A percentile compares a stretch with the other conserved stretches of the same genome.
phyloP scores from a whole-genome alignment of 2,113 vertebrate species.

The Dromiciops gliroides region DNA sequence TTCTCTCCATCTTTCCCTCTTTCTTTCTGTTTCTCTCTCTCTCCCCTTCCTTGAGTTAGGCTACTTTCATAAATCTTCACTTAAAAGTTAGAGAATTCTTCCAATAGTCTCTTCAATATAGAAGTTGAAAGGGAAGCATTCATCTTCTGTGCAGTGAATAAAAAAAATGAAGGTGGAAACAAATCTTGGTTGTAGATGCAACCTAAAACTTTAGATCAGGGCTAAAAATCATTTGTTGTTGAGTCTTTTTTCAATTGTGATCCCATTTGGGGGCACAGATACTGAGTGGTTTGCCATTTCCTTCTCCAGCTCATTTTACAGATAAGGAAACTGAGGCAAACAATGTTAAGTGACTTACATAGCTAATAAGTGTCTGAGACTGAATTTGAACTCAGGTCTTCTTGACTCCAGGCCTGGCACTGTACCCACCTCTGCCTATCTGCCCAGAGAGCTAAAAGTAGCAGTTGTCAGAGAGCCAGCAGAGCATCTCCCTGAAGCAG shows the following conservation, averaged over 20 bases:
- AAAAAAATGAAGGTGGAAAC: constrained; percentile 12
- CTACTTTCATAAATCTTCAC: background rate
- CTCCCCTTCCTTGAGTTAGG: background rate
- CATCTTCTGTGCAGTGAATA: background rate
- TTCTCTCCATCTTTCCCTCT: background rate
- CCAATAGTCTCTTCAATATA: constrained; percentile 7
- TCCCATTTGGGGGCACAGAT: background rate
- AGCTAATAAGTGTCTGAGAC: background rate
- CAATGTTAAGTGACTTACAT: background rate
- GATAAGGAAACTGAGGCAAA: background rate
- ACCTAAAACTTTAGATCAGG: background rate
- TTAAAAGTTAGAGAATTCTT: background rate
- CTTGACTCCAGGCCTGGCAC: too few relatives aligned
- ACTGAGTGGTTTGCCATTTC: background rate
- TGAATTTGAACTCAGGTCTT: background rate
- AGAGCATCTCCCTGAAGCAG: background rate
- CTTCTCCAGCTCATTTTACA: background rate
- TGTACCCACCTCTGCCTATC: background rate
- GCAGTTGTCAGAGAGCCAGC: background rate
- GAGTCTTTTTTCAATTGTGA: too few relatives aligned
- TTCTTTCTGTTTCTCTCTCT: background rate
- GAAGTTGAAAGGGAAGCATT: background rate
- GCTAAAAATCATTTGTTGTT: background rate
- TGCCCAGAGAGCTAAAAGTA: background rate
- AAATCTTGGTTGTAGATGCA: background rate